These are phyloP conservation scores for Probosciger aterrimus DNA, from an alignment of 2,113 vertebrate genomes.

Conservation along the genomic window DNA sequence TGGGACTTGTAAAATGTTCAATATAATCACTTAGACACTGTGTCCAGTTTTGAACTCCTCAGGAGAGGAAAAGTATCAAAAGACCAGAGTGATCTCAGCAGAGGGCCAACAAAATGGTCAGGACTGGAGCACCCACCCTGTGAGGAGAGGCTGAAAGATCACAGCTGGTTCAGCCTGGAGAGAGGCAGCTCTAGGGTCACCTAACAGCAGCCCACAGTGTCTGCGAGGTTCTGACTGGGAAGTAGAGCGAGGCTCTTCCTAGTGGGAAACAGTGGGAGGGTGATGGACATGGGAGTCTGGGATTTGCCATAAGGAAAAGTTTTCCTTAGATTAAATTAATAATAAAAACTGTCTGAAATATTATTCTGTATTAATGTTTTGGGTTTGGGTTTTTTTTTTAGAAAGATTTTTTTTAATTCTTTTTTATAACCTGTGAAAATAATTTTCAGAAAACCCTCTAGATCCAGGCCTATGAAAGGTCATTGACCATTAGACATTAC, in stretches of 20 bases:
- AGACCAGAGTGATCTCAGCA: neutral
- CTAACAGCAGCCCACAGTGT: neutral
- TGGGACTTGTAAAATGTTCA: neutral
- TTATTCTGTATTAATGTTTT: neutral
- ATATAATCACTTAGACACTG: rapidly evolving
- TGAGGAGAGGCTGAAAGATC: neutral
- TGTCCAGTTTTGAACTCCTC: neutral
- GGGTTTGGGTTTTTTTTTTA: neutral
- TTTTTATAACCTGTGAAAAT: neutral
- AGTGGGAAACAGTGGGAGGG: rapidly evolving
- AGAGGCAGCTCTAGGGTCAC: rapidly evolving
- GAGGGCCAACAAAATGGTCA: neutral
- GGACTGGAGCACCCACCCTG: rapidly evolving
- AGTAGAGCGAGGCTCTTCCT: rapidly evolving
- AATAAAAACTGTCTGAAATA: neutral
- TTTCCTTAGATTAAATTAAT: neutral
- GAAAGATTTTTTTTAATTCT: neutral
- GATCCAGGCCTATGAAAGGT: neutral
- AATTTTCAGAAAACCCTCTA: neutral
- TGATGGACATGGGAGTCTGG: rapidly evolving
- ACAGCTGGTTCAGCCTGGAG: neutral
- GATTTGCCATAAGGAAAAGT: rapidly evolving
- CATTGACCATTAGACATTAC: neutral
- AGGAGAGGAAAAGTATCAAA: neutral
- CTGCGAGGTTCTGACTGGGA: rapidly evolving